These are phyloP conservation scores for Pituophis catenifer DNA, from an alignment of 2,113 vertebrate species.

Conservation along the genomic window DNA sequence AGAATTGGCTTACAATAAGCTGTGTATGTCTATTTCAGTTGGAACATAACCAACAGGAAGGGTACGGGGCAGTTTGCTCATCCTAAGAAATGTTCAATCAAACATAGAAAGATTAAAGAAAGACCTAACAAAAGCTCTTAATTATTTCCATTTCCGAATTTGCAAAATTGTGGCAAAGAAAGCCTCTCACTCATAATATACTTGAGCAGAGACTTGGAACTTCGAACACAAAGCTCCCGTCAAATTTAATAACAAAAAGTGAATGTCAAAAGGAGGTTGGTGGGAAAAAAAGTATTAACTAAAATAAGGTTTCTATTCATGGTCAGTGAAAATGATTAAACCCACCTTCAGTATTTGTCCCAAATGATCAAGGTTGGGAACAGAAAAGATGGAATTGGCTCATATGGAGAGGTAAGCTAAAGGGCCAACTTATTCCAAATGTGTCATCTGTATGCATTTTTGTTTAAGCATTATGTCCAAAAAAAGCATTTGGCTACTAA, in stretches of 20 bases:
- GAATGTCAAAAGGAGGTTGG: not conserved
- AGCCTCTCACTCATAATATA: constrained; percentile 34
- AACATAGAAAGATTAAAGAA: not conserved
- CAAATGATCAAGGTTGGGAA: not conserved
- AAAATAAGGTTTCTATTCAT: not conserved
- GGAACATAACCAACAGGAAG: not conserved
- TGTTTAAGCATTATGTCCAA: not conserved
- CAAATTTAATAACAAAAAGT: not conserved
- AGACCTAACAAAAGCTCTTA: not conserved
- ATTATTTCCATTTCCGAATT: constrained; percentile 32
- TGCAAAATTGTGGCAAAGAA: constrained; percentile 5
- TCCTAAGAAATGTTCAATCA: not conserved
- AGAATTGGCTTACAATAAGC: not conserved
- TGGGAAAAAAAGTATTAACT: not conserved
- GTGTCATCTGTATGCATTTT: not conserved
- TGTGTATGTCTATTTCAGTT: not conserved
- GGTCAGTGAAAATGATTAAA: not conserved
- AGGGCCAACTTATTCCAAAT: not conserved
- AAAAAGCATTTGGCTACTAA: not conserved
- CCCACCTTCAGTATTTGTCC: not conserved
- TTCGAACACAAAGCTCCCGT: not conserved
- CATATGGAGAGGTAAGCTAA: not conserved
- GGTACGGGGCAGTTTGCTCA: not conserved
- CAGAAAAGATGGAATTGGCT: not conserved
- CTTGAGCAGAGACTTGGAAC: constrained; percentile 10